Base-by-base conservation (phyloP, 2,797 vertebrate species). In the Ceyx erithaca region DNA sequence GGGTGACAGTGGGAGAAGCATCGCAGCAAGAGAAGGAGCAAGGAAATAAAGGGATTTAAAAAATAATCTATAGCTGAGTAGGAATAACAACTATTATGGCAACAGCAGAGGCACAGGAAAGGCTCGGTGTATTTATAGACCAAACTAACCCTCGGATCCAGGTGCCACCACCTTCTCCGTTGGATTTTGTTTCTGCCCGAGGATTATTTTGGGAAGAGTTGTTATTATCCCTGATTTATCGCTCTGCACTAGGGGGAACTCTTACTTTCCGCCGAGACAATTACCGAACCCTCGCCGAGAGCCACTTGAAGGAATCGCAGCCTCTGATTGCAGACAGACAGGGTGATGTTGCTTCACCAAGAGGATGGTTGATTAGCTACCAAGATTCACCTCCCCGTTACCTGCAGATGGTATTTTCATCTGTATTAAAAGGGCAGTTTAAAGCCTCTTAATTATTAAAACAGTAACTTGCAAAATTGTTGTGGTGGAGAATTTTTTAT, bases 171-270 rank as follows among this genome's bases (percentile, higher is more conserved):
- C 96, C 96, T 97, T 95, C 97, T 96, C 95, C 2, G 7, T 94
- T 97, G 97, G 95, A 90, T 97, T 96, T 97, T 90, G 72, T 93
- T 96, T 94, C 97, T 97, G 96, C 96, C 92, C 75, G 90, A 97
- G 96, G 97, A 97, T 98, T 97, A 97, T 97, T 97, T 97, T 95
- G 96, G 97, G 96, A 97, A 96, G 96, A 97, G 95, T 97, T 97
- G 95, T 97, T 97, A 97, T 97, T 97, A 97, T 96, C 96, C 28
- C 4, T 96, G 97, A 97, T 98, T 97, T 97, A 96, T 97, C 87
- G 71, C 17, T 77, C 95, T 93, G 96, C 96, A 94, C 96, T 96
- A 91, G 92, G 94, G 96, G 95, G 90, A 97, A 97, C 97, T 97
- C 85, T 26, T 92, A 73, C 96, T 96, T 97, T 97, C 94, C 25